These are phyloP conservation scores for Colistium nudipinnis DNA, from an alignment of 2,113 vertebrate species.

Conservation along the genomic window DNA sequence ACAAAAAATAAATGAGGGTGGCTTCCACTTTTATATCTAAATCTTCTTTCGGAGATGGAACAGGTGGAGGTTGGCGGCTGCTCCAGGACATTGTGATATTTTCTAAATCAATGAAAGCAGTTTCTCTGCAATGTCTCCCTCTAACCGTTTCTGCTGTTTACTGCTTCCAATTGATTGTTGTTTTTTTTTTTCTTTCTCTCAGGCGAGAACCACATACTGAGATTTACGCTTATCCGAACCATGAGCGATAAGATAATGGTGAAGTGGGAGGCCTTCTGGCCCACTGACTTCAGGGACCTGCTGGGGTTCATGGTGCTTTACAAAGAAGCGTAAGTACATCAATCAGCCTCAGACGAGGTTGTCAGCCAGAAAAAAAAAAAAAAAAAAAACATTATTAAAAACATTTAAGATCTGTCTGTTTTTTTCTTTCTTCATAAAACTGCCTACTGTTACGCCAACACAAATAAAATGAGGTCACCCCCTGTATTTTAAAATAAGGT, in stretches of 20 bases:
- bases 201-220: slow-evolving; percentile 92
- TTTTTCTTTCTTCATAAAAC: too few species aligned
- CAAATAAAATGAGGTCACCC: not conserved
- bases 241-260: slow-evolving; percentile 90
- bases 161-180: not conserved
- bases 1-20: not conserved
- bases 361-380: slow-evolving; percentile 9
- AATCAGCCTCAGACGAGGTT: not conserved
- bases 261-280: slow-evolving; percentile 95
- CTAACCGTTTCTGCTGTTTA: not conserved
- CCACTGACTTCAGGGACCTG: slow-evolving; percentile 93
- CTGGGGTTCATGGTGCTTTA: slow-evolving; percentile 98
- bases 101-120: slow-evolving; percentile 4
- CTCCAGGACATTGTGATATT: not conserved
- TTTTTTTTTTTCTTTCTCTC: not conserved
- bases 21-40: not conserved
- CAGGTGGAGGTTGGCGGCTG: not conserved
- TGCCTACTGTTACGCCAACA: not conserved
- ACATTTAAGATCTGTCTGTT: too few species aligned
- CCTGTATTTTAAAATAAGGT: too few species aligned
- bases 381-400: too few species aligned
- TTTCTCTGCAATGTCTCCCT: not conserved
- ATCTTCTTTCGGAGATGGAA: slow-evolving; percentile 1
- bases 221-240: slow-evolving; percentile 87
- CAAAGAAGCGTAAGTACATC: slow-evolving; percentile 93